Evolutionary conservation across 2,113 vertebrate genomes (phyloP), one percentile per base, ranked within the genome.

Genomic region (Delphinapterus leucas): DNA sequence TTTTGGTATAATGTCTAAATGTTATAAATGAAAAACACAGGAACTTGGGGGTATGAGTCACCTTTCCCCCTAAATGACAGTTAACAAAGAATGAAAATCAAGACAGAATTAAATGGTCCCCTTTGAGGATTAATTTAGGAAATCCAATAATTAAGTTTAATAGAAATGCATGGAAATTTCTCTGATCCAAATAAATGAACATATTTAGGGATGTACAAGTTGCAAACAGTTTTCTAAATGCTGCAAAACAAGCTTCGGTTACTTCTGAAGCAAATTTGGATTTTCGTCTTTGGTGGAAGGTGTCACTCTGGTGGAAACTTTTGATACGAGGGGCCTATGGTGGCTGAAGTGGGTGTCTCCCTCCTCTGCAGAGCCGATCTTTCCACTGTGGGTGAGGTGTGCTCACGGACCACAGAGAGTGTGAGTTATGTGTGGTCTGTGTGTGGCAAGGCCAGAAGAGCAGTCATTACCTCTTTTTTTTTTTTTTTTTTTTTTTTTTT

Each of bases 301-400:
- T n/a, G 15, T 31, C 85, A 9, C 36, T 49, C 68, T n/a, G 74
- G 88, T 81, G 97, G 97, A 97, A 97, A 98, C 77, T 95, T 96
- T 44, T 87, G 95, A 49, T 44, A 55, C 10, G 83, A 95, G 95
- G 79, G 96, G 63, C 5, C 0, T 6, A 6, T 8, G 63, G 58
- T n/a, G 10, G 1, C 79, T 4, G 0, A 17, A 31, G 76, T 82
- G 85, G 65, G 88, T 0, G 53, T 36, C 70, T 88, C 14, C 33
- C 44, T 44, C 86, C 84, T 1, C n/a, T 20, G n/a, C 61, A 1
- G 5, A 26, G 53, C 38, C 14, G 67, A 18, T 41, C 68, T 97
- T 97, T 97, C 97, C 96, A 8, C 15, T 31, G 88, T 82, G 95
- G 94, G 97, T 71, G 47, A 33, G 26, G 13, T 0, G 44, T 2